Conservation (phyloP, 2,113 vertebrate species). For the Scolopax mira region DNA sequence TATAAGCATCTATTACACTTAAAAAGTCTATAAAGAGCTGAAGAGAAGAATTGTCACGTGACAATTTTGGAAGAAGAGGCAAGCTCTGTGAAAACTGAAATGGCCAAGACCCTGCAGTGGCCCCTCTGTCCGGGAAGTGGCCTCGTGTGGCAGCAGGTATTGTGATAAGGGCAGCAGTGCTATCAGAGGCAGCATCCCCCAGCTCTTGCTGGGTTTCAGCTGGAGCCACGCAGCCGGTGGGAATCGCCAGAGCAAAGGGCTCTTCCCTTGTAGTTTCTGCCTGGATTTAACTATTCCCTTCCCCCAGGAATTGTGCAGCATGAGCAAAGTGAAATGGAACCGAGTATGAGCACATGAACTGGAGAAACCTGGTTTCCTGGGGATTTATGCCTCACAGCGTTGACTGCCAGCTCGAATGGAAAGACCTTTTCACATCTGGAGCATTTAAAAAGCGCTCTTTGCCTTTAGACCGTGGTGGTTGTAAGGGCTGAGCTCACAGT, state of each 20-base stretch:
- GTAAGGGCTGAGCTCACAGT: background rate
- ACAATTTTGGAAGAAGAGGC: background rate
- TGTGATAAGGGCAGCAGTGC: background rate
- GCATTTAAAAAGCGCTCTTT: background rate
- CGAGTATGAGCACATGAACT: background rate
- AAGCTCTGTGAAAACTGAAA: background rate
- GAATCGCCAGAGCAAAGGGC: rapidly evolving
- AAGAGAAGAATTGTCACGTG: rapidly evolving
- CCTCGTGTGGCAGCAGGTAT: background rate
- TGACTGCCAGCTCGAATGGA: background rate
- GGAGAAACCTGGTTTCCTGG: background rate
- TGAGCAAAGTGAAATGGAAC: background rate
- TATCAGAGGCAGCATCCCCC: background rate
- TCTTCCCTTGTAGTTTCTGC: background rate
- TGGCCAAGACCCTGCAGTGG: background rate
- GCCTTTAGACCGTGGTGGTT: background rate
- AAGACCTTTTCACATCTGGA: background rate
- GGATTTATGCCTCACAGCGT: background rate
- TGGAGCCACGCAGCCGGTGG: background rate
- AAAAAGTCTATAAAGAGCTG: background rate
- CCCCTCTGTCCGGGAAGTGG: background rate
- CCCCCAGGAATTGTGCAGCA: background rate
- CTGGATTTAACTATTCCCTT: background rate
- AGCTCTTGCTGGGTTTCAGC: background rate
- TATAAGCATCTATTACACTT: background rate